Evolutionary conservation across 2,113 vertebrate species (phyloP).

Genomic region (Myiozetetes cayanensis): DNA sequence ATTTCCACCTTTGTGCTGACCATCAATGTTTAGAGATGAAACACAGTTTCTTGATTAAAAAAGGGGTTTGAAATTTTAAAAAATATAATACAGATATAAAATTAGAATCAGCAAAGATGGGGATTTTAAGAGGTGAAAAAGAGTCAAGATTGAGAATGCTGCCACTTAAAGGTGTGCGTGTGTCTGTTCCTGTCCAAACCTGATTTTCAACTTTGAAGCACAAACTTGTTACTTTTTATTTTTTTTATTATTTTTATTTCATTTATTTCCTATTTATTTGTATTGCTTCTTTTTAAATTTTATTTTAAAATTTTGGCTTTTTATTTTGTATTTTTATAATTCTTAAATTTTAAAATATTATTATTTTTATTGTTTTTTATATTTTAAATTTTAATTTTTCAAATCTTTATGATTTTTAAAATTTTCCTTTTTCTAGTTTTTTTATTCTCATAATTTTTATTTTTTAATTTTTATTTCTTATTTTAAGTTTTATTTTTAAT

Average conservation of each 20-base stretch:
- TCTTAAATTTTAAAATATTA: too few relatives aligned
- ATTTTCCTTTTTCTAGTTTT: too few relatives aligned
- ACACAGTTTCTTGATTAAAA: not conserved
- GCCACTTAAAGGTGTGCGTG: not conserved
- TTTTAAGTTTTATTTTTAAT: too few relatives aligned
- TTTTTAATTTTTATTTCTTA: too few relatives aligned
- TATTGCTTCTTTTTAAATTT: too few relatives aligned
- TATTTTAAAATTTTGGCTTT: too few relatives aligned
- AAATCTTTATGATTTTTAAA: too few relatives aligned
- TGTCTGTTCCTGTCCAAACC: not conserved
- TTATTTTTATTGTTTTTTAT: too few relatives aligned
- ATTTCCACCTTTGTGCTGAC: not conserved
- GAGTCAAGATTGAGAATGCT: not conserved
- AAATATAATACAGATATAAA: not conserved
- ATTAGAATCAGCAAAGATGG: not conserved
- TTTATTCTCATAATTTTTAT: too few relatives aligned
- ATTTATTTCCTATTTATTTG: too few relatives aligned
- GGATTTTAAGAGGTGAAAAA: not conserved
- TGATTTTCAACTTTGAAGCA: not conserved
- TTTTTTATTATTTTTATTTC: not conserved
- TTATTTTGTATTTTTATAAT: too few relatives aligned
- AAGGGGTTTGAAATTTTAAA: not conserved
- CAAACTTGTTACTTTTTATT: not conserved
- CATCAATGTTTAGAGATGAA: not conserved
- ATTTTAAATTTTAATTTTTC: too few relatives aligned